phyloP scores from a whole-genome alignment of 23 tunicate genomes.

The Halocynthia roretzi region DNA sequence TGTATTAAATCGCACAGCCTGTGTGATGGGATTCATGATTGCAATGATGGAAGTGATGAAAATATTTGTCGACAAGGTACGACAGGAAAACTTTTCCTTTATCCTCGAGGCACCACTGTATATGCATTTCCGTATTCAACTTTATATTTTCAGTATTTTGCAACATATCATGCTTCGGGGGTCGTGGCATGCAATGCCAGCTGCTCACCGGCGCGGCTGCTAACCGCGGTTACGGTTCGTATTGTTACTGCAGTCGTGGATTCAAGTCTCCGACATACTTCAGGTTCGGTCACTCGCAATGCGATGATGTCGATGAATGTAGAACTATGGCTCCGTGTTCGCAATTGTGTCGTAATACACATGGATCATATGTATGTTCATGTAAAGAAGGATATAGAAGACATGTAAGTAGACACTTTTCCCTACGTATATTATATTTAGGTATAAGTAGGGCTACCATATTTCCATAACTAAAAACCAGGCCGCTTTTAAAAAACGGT shows the following conservation, averaged over 20 bases:
- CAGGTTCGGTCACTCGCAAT: constrained; percentile 4
- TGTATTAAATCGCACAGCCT: constrained; percentile 34
- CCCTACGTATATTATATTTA: too few species aligned
- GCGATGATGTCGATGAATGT: constrained; percentile 66
- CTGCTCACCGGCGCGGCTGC: constrained; percentile 40
- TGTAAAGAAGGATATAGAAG: constrained; percentile 34
- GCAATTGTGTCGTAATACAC: constrained; percentile 38
- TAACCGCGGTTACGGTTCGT: constrained; percentile 38
- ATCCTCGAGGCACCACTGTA: neutral
- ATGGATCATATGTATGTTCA: constrained; percentile 40
- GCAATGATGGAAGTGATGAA: constrained; percentile 55
- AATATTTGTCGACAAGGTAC: constrained; percentile 34
- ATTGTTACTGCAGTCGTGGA: constrained; percentile 48
- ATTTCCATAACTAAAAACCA: too few species aligned
- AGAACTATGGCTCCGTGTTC: constrained; percentile 48
- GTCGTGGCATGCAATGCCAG: constrained; percentile 12
- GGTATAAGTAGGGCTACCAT: too few species aligned
- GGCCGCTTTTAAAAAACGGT: too few species aligned
- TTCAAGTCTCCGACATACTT: neutral
- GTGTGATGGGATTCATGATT: constrained; percentile 51
- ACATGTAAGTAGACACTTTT: neutral
- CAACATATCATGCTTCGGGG: too few species aligned
- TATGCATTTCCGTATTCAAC: neutral
- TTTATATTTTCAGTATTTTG: too few species aligned
- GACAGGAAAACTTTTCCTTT: too few species aligned